Percentiles rank a stretch among this genome's conserved stretches.
Evolutionary conservation across 2,888 invertebrate genomes (phyloP).

Genomic region (Neuroscelio doddi): DNA sequence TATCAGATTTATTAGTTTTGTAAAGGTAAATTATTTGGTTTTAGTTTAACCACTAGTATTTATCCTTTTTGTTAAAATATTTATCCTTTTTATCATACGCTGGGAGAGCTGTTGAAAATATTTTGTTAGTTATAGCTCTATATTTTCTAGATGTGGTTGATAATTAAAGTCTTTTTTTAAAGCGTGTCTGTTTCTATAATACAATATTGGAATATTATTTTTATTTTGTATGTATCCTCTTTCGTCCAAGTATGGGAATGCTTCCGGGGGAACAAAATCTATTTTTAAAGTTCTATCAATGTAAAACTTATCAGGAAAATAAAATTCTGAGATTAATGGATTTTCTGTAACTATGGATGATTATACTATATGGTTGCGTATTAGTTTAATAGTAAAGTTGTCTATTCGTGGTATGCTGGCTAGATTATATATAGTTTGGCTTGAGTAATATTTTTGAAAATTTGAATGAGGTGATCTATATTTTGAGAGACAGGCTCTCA

Average conservation of each 20-base stretch:
- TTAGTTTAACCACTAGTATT: not conserved
- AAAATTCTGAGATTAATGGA: too few species aligned
- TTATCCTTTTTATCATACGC: not conserved
- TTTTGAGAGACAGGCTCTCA: conserved; percentile 3
- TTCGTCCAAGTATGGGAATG: too few species aligned
- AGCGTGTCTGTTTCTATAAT: too few species aligned
- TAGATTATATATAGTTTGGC: conserved; percentile 6
- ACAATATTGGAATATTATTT: not conserved
- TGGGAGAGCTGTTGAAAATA: not conserved
- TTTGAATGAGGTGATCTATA: conserved; percentile 10
- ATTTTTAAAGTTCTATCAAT: not conserved
- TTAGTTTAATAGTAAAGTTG: conserved; percentile 9
- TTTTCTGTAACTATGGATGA: not conserved
- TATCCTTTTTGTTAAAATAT: not conserved
- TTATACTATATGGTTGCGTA: conserved; percentile 3
- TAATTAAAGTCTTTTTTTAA: too few species aligned
- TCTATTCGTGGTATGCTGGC: conserved; percentile 16
- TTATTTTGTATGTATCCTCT: not conserved
- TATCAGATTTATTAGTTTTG: not conserved
- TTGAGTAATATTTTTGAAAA: conserved; percentile 1
- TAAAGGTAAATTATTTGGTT: not conserved
- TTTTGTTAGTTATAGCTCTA: not conserved
- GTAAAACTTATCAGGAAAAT: not conserved
- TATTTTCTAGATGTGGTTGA: not conserved
- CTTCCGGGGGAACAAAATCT: not conserved